These are phyloP conservation scores for Pongo abelii DNA, from an alignment of 2,113 vertebrate genomes.

Conservation along the genomic window DNA sequence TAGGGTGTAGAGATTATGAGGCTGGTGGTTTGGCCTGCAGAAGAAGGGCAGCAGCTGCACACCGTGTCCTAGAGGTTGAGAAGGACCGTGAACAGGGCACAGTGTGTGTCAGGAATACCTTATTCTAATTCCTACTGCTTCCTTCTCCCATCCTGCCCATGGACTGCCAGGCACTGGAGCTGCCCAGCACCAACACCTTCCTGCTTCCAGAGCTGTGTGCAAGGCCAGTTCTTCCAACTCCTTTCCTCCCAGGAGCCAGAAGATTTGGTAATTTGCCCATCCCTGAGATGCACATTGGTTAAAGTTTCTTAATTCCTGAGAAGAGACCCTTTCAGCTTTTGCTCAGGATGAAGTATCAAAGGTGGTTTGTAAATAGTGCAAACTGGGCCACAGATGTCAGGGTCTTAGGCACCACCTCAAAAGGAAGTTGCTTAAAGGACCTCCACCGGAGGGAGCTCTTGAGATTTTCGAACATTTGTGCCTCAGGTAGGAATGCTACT, in stretches of 20 bases:
- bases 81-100: not conserved
- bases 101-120: fast-evolving
- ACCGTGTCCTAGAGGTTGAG: not conserved
- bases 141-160: not conserved
- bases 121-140: not conserved
- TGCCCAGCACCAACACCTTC: not conserved
- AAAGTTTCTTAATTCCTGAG: not conserved
- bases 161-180: fast-evolving
- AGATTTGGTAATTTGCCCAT: not conserved
- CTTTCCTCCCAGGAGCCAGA: not conserved
- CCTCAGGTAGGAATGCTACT: not conserved
- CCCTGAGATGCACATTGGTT: not conserved
- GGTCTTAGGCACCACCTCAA: not conserved
- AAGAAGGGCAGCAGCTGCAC: fast-evolving
- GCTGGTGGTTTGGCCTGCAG: not conserved
- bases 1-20: not conserved
- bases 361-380: not conserved
- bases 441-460: fast-evolving
- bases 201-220: not conserved
- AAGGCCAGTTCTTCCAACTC: not conserved
- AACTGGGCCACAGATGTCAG: not conserved
- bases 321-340: not conserved
- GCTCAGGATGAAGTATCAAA: not conserved
- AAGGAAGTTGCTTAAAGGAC: fast-evolving
- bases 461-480: not conserved